Conservation (phyloP, 2,888 invertebrate species). For the Perizoma flavofasciatum region DNA sequence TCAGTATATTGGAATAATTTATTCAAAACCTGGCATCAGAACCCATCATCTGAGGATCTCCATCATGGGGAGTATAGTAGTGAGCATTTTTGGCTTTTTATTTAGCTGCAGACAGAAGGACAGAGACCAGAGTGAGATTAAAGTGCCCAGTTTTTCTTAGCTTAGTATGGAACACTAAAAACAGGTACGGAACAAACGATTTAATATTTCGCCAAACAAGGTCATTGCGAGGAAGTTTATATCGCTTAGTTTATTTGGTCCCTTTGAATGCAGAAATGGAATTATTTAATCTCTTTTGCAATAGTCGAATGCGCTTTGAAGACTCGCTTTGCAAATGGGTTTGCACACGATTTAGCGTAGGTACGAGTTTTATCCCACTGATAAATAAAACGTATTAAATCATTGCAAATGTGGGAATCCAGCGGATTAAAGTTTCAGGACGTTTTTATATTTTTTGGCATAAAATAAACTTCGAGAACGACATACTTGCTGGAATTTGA, state of each 20-base stretch:
- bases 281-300: slow-evolving; percentile 32
- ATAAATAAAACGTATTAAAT: slow-evolving; percentile 3
- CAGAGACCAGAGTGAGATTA: too few relatives aligned
- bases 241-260: slow-evolving; percentile 23
- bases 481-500: slow-evolving; percentile 15
- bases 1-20: too few relatives aligned
- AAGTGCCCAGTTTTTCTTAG: too few relatives aligned
- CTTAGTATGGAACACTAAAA: too few relatives aligned
- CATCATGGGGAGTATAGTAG: too few relatives aligned
- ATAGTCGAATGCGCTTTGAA: slow-evolving; percentile 25
- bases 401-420: slow-evolving; percentile 1
- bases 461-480: slow-evolving; percentile 13
- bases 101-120: too few relatives aligned
- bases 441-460: slow-evolving; percentile 10
- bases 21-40: too few relatives aligned
- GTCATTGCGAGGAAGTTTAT: slow-evolving; percentile 18
- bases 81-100: too few relatives aligned
- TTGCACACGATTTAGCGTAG: slow-evolving; percentile 8
- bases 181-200: too few relatives aligned
- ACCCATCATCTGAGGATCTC: too few relatives aligned
- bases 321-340: slow-evolving; percentile 17
- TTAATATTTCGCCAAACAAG: slow-evolving; percentile 28
- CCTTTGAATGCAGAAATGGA: slow-evolving; percentile 23
- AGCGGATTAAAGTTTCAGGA: slow-evolving; percentile 1
- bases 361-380: neutral